A percentile compares a stretch with the other conserved stretches of the same genome.
phyloP scores from a whole-genome alignment of 2,888 invertebrate species.

The Lasioglossum zephyrum region DNA sequence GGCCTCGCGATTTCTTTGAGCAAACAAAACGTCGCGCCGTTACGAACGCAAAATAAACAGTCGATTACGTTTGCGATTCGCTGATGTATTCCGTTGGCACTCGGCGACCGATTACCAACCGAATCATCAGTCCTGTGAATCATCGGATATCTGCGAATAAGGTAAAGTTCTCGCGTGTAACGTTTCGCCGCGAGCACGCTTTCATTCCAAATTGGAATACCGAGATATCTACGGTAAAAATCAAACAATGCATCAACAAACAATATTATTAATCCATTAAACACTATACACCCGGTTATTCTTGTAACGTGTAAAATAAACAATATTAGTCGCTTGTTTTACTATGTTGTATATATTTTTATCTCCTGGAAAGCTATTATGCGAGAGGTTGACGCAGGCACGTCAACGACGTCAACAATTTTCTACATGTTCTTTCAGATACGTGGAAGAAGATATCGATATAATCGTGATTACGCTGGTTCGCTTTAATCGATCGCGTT shows the following conservation, averaged over 20 bases:
- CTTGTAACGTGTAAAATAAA: neutral
- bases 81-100: neutral
- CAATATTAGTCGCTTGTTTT: neutral
- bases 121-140: neutral
- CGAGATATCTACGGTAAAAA: neutral
- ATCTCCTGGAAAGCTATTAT: too few species aligned
- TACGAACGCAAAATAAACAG: constrained; percentile 4
- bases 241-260: neutral
- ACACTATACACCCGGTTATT: neutral
- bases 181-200: neutral
- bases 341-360: too few species aligned
- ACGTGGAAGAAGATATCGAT: neutral
- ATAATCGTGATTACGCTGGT: neutral
- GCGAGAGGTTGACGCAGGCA: too few species aligned
- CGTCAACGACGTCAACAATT: neutral
- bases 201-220: neutral
- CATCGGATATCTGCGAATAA: neutral
- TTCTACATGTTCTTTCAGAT: neutral
- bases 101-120: neutral
- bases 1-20: neutral
- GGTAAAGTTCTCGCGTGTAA: neutral
- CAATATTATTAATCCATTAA: neutral
- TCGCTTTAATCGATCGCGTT: neutral
- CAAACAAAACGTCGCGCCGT: neutral
- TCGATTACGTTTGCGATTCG: neutral